phyloP scores from a whole-genome alignment of 2,113 vertebrate genomes.

The Scolopax mira region DNA sequence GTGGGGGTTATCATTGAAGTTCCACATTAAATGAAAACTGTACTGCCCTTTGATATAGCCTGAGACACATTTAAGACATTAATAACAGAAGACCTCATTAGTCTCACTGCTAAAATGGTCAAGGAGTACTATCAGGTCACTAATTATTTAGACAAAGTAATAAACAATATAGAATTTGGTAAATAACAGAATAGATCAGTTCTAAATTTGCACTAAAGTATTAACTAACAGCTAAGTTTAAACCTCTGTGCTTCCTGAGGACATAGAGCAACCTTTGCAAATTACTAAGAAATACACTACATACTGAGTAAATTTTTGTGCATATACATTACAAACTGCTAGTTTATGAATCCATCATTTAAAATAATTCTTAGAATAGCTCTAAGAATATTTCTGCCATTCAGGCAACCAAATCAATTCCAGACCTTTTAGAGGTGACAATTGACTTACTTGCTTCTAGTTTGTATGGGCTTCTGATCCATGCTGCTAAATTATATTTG shows the following conservation, averaged over 20 bases:
- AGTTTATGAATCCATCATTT: neutral
- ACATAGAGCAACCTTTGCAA: neutral
- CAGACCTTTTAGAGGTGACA: neutral
- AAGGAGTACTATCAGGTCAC: neutral
- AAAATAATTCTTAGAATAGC: neutral
- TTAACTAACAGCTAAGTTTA: neutral
- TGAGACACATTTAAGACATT: neutral
- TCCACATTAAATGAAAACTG: constrained; percentile 4
- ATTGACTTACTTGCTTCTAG: neutral
- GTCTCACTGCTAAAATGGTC: neutral
- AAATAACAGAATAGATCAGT: neutral
- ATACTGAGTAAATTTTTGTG: neutral
- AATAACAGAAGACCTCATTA: constrained; percentile 14
- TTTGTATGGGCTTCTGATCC: neutral
- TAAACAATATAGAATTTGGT: neutral
- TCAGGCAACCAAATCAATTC: neutral
- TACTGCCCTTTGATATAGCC: neutral
- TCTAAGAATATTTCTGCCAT: neutral
- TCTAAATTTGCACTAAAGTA: neutral
- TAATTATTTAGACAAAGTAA: constrained; percentile 35
- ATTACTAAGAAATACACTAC: neutral
- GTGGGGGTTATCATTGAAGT: neutral
- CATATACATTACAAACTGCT: neutral
- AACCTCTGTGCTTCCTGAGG: neutral
- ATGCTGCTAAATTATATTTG: neutral